Evolutionary conservation across 1,140 invertebrate species (phyloP).

Genomic region (Watersipora subatra): DNA sequence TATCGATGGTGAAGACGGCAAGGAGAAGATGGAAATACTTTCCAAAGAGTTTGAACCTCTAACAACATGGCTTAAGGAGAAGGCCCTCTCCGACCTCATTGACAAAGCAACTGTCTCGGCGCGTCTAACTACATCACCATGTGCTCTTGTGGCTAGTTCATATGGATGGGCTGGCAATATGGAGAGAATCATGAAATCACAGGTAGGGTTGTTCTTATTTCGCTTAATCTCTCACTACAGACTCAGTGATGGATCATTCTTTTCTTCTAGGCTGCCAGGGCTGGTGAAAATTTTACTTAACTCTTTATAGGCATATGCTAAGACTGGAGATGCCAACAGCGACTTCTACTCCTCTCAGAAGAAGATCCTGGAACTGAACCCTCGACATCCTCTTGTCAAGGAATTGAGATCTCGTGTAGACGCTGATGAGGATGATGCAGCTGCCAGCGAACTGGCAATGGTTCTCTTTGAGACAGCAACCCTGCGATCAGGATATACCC

Average conservation of each 20-base stretch:
- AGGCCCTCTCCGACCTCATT: slow-evolving; percentile 66
- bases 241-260: no score
- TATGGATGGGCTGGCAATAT: slow-evolving; percentile 98
- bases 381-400: slow-evolving; percentile 84
- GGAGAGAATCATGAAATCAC: slow-evolving; percentile 87
- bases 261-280: no score
- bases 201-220: no score
- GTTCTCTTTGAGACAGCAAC: slow-evolving; percentile 86
- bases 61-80: slow-evolving; percentile 75
- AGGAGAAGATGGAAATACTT: slow-evolving; percentile 65
- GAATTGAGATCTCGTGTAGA: slow-evolving; percentile 73
- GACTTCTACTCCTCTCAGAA: slow-evolving; percentile 92
- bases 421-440: slow-evolving; percentile 51
- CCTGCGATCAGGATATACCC: slow-evolving; percentile 73
- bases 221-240: no score
- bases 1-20: slow-evolving; percentile 61
- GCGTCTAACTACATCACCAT: slow-evolving; percentile 78
- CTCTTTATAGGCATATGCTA: slow-evolving; percentile 94
- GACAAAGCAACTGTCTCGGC: slow-evolving; percentile 75
- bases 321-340: slow-evolving; percentile 78
- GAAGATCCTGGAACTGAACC: slow-evolving; percentile 95
- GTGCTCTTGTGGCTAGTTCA: slow-evolving; percentile 86
- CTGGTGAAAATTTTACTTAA: no score
- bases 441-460: slow-evolving; percentile 70
- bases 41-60: slow-evolving; percentile 77